Conservation (phyloP, 2,888 invertebrate genomes). For the Drosophila koepferae region DNA sequence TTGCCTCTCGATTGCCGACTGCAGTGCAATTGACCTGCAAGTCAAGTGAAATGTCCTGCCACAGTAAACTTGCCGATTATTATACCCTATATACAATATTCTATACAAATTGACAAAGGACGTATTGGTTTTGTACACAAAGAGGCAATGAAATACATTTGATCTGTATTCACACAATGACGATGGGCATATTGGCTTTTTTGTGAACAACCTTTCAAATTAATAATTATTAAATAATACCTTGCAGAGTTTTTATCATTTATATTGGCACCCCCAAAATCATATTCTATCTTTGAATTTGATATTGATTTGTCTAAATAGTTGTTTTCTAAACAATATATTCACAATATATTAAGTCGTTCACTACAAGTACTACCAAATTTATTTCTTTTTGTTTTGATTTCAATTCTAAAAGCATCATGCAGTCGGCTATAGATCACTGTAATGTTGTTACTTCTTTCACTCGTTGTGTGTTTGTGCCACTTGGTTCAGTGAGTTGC, state of each 20-base stretch:
- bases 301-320: too few species aligned
- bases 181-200: not conserved
- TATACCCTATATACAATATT: not conserved
- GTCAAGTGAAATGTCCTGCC: slow-evolving; percentile 48
- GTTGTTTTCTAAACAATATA: too few species aligned
- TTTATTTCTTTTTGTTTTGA: not conserved
- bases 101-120: not conserved
- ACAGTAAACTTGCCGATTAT: slow-evolving; percentile 20
- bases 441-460: not conserved
- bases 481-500: slow-evolving; percentile 35
- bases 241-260: too few species aligned
- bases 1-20: slow-evolving; percentile 20
- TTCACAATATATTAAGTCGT: too few species aligned
- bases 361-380: not conserved
- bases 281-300: too few species aligned
- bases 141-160: not conserved
- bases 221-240: too few species aligned
- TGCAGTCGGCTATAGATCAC: not conserved
- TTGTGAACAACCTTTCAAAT: too few species aligned
- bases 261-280: too few species aligned
- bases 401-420: not conserved
- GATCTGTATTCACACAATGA: not conserved
- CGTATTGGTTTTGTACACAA: not conserved
- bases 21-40: slow-evolving; percentile 70
- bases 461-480: slow-evolving; percentile 11